phyloP scores from a whole-genome alignment of 53 echinoderm and acorn worm species.

The Antedon mediterranea region DNA sequence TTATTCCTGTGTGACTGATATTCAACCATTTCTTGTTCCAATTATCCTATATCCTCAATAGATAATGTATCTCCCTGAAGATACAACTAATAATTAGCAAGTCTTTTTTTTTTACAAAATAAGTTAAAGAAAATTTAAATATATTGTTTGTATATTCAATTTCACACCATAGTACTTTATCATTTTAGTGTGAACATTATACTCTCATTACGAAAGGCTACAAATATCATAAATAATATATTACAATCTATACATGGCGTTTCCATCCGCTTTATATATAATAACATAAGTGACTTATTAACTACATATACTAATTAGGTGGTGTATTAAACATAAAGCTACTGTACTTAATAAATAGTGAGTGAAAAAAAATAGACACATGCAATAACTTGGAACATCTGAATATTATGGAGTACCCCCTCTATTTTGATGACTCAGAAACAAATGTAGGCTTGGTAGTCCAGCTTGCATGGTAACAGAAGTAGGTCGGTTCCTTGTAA shows the following conservation, averaged over 20 bases:
- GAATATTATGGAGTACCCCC: neutral
- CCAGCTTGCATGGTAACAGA: neutral
- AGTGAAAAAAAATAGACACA: neutral
- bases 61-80: neutral
- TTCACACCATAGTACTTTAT: neutral
- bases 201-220: neutral
- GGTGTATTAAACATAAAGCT: neutral
- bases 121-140: neutral
- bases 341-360: neutral
- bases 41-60: neutral
- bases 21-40: too few species aligned
- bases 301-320: neutral
- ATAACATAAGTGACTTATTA: neutral
- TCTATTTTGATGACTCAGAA: neutral
- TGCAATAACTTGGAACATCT: neutral
- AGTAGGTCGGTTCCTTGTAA: constrained; percentile 1
- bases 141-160: neutral
- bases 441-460: neutral
- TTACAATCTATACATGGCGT: neutral
- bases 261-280: neutral
- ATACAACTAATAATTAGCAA: neutral
- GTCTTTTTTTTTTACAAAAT: neutral
- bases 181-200: neutral
- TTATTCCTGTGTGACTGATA: too few species aligned
- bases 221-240: neutral